Evolutionary conservation across 2,888 invertebrate species (phyloP).

Genomic region (Parasteatoda lunata): DNA sequence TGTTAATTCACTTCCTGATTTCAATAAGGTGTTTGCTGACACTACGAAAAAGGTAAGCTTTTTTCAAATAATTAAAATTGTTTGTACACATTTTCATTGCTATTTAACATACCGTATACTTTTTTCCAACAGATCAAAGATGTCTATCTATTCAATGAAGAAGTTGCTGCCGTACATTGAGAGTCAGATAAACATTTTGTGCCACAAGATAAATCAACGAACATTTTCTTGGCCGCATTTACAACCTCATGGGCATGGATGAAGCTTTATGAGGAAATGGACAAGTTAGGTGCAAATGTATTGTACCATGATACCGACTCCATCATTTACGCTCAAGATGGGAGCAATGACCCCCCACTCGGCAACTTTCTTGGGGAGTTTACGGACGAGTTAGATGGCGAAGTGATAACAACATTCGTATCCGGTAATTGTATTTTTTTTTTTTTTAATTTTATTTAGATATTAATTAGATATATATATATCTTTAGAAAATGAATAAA

Average conservation of each 20-base stretch:
- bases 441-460: too few relatives aligned
- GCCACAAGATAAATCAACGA: neutral
- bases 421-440: neutral
- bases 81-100: too few relatives aligned
- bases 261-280: neutral
- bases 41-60: neutral
- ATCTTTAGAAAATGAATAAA: too few relatives aligned
- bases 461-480: too few relatives aligned
- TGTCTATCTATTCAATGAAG: neutral
- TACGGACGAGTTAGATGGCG: neutral
- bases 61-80: too few relatives aligned
- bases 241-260: neutral
- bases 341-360: neutral
- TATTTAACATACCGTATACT: too few relatives aligned
- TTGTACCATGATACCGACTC: slow-evolving; percentile 4
- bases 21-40: neutral
- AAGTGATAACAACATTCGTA: neutral
- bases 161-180: neutral
- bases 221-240: neutral
- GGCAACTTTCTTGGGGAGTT: neutral
- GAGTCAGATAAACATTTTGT: neutral
- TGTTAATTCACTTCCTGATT: neutral
- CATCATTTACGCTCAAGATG: neutral
- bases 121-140: too few relatives aligned
- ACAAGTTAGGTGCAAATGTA: neutral